These are phyloP conservation scores for Zaprionus lachaisei DNA, from an alignment of 1,140 invertebrate genomes.

Conservation along the genomic window DNA sequence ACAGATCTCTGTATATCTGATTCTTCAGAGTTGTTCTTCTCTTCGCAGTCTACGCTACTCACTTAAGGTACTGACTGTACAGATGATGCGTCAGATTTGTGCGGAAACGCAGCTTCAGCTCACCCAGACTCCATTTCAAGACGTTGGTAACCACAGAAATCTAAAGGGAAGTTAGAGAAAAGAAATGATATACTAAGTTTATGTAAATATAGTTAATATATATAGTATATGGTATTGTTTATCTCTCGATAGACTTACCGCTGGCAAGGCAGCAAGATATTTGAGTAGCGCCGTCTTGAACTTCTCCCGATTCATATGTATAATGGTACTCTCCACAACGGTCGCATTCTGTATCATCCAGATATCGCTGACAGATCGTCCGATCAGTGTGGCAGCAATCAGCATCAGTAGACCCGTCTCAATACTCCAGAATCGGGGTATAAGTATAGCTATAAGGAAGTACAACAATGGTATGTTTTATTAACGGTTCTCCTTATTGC, in stretches of 20 bases:
- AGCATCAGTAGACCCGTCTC: slow-evolving; percentile 92
- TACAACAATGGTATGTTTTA: not conserved
- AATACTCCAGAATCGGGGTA: slow-evolving; percentile 90
- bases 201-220: no score
- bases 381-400: slow-evolving; percentile 92
- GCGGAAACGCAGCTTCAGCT: slow-evolving; percentile 95
- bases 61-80: slow-evolving; percentile 97
- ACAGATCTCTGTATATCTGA: not conserved
- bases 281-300: slow-evolving; percentile 91
- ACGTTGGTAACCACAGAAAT: slow-evolving; percentile 96
- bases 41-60: slow-evolving; percentile 84
- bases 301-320: slow-evolving; percentile 91
- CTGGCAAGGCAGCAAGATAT: slow-evolving; percentile 92
- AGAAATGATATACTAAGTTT: not conserved
- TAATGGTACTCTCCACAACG: slow-evolving; percentile 97
- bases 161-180: slow-evolving; percentile 86
- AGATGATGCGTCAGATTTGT: slow-evolving; percentile 94
- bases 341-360: slow-evolving; percentile 98
- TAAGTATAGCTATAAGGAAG: slow-evolving; percentile 87
- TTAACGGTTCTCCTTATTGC: no score
- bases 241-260: slow-evolving; percentile 86
- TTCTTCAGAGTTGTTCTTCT: slow-evolving; percentile 9
- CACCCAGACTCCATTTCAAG: slow-evolving; percentile 96
- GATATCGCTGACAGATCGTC: slow-evolving; percentile 96
- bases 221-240: not conserved